These are phyloP conservation scores for Scolopax bukidnonensis DNA, from an alignment of 2,797 vertebrate species.

Conservation along the genomic window DNA sequence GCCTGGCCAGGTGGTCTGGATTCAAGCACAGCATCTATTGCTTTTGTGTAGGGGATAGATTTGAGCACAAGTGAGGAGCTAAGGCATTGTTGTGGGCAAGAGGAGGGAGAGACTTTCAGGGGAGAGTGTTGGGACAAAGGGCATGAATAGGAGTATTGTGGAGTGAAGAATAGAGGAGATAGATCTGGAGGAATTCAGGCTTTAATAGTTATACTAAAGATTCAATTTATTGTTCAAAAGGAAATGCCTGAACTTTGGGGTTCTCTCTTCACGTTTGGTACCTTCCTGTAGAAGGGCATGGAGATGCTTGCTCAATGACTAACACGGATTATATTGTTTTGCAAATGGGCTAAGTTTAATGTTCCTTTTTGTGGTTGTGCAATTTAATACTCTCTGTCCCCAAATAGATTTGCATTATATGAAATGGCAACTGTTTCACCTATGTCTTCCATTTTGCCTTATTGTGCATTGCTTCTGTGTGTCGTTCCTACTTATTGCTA, in stretches of 20 bases:
- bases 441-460: not conserved
- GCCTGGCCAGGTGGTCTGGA: not conserved
- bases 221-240: not conserved
- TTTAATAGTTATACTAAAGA: not conserved
- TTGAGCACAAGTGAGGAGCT: not conserved
- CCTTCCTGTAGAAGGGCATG: not conserved
- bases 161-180: not conserved
- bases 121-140: not conserved
- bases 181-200: not conserved
- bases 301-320: not conserved
- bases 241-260: not conserved
- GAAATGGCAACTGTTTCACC: not conserved
- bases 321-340: not conserved
- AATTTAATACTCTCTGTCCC: not conserved
- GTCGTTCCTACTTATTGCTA: not conserved
- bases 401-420: not conserved
- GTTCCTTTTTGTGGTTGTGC: not conserved
- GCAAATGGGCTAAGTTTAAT: not conserved
- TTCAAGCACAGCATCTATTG: not conserved
- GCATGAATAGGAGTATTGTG: not conserved
- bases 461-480: not conserved
- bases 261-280: not conserved
- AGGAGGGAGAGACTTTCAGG: not conserved
- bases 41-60: not conserved
- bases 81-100: not conserved